These are phyloP conservation scores for Bergia puertoricense DNA, from an alignment of 92 coral and sea anemone species.

Conservation along the genomic window DNA sequence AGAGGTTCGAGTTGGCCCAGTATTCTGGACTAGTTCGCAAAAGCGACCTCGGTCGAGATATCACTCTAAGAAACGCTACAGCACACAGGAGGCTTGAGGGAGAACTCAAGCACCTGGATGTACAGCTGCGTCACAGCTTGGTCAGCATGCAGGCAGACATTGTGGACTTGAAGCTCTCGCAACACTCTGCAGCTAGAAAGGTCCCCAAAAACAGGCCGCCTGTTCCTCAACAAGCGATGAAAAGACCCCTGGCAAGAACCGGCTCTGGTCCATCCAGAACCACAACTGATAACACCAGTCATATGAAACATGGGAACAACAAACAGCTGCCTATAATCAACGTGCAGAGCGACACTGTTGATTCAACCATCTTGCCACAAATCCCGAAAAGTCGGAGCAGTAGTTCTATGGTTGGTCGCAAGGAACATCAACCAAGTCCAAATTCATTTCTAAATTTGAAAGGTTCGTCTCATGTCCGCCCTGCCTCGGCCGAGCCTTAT, in stretches of 20 bases:
- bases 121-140: constrained; percentile 75
- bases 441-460: background rate
- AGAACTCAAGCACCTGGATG: constrained; percentile 68
- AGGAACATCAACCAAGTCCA: background rate
- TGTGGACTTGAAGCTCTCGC: constrained; percentile 63
- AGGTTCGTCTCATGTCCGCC: background rate
- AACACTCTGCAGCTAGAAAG: background rate
- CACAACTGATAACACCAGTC: background rate
- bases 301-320: background rate
- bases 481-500: background rate
- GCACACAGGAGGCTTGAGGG: constrained; percentile 82
- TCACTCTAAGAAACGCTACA: constrained; percentile 82
- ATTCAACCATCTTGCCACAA: background rate
- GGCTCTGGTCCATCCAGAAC: constrained; percentile 15
- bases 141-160: constrained; percentile 91
- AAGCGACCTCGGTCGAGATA: constrained; percentile 72
- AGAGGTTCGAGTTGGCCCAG: constrained; percentile 36
- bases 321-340: constrained; percentile 12
- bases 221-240: background rate
- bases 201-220: constrained; percentile 7
- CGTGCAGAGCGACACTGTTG: background rate
- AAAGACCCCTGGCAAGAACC: constrained; percentile 1
- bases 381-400: background rate
- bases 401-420: background rate
- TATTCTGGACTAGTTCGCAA: constrained; percentile 38